Percentiles rank a stretch among this genome's conserved stretches.
These are phyloP conservation scores for Takifugu bimaculatus DNA, from an alignment of 2,113 vertebrate genomes.

Conservation along the genomic window DNA sequence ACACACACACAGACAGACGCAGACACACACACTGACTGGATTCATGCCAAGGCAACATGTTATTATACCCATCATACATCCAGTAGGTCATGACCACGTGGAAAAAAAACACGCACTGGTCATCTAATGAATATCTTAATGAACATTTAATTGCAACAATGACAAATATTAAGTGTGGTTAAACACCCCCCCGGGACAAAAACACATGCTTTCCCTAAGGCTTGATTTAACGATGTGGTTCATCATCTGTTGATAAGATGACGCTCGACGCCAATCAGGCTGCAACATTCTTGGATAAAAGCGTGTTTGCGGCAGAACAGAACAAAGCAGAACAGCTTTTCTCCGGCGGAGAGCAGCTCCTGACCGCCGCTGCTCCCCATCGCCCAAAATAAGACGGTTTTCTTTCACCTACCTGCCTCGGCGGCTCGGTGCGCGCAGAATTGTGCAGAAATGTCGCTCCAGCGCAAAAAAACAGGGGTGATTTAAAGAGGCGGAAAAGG, in stretches of 20 bases:
- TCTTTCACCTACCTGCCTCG: constrained; percentile 39
- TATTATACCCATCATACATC: constrained; percentile 32
- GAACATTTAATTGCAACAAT: too few species aligned
- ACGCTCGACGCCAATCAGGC: constrained; percentile 1
- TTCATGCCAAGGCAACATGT: constrained; percentile 41
- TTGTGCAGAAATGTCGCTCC: too few species aligned
- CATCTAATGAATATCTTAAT: constrained; percentile 1
- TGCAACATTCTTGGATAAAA: constrained; percentile 16
- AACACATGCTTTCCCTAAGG: neutral
- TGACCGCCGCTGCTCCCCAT: neutral
- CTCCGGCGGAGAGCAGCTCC: constrained; percentile 30
- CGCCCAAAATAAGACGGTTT: constrained; percentile 25
- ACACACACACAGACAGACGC: constrained; percentile 13
- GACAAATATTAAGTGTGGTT: too few species aligned
- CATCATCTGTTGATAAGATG: neutral
- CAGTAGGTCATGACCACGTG: constrained; percentile 41
- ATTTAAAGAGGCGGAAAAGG: too few species aligned
- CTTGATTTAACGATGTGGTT: neutral
- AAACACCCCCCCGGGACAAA: too few species aligned
- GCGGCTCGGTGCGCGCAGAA: constrained; percentile 4
- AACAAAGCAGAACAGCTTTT: constrained; percentile 43
- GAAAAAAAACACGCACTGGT: constrained; percentile 6
- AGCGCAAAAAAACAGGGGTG: neutral
- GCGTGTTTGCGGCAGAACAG: constrained; percentile 29
- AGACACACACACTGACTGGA: constrained; percentile 15